Evolutionary conservation across 2,113 vertebrate species (phyloP), one percentile per base, ranked within the genome.

Genomic region (Capra hircus): DNA sequence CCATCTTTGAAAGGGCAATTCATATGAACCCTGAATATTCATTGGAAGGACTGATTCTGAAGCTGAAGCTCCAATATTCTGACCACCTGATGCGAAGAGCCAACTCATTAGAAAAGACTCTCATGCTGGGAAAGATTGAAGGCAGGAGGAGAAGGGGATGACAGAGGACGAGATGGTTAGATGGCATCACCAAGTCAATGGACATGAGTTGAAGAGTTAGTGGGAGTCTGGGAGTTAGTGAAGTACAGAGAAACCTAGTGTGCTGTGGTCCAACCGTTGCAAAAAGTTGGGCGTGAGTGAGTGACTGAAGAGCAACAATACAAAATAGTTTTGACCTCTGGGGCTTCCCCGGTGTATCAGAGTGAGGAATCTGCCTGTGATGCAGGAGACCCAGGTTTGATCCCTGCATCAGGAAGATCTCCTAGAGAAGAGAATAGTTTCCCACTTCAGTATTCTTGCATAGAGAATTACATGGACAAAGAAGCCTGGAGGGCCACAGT

Each of bases 221-320:
- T 36, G 36, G 36, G 36, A 36, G 36, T 67, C 64, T 67, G 33
- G 64, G 33, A 67, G 7, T 67, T n/a, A 67, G 33, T n/a, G 16
- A 67, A n/a, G 67, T 23, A 71, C 19, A 40, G 10, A 9, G 67
- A 71, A 40, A 12, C 67, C 67, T 71, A 19, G 67, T 0, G 2
- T 71, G 67, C 67, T 71, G 67, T 1, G 1, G 19, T 71, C n/a
- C 19, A 71, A 12, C 19, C 0, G 0, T 40, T 71, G n/a, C 67
- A 71, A 71, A 71, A 2, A 71, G 1, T 6, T 40, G 19, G n/a
- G 10, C n/a, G 0, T 40, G 67, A 23, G 10, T 71, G n/a, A 40
- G 10, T 23, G 9, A 23, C 19, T 71, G 19, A 71, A 23, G 5
- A 40, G n/a, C 36, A 71, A 71, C 5, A 40, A 40, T 16, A n/a